A percentile compares a stretch with the other conserved stretches of the same genome.
Conservation (phyloP, 2,888 invertebrate genomes). For the Aporophyla lueneburgensis region DNA sequence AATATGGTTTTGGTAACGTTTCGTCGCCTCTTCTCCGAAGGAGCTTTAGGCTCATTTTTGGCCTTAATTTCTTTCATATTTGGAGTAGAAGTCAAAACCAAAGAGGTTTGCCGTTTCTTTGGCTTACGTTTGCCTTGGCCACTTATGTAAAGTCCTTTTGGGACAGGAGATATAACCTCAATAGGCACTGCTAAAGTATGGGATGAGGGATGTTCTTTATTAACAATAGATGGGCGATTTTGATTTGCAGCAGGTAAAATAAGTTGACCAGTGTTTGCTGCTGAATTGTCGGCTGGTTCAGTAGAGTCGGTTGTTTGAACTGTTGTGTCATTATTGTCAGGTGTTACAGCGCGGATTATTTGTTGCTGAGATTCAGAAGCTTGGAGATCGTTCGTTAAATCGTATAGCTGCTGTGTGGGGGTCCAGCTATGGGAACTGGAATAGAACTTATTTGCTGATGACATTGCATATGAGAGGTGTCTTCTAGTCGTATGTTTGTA, state of each 20-base stretch:
- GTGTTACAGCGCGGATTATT: too few species aligned
- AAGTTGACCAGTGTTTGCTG: background rate
- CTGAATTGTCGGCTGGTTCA: too few species aligned
- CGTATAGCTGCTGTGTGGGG: too few species aligned
- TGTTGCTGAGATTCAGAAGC: too few species aligned
- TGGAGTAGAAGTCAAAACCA: background rate
- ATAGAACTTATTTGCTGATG: background rate
- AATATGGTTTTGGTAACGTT: background rate
- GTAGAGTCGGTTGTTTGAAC: too few species aligned
- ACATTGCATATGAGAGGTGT: background rate
- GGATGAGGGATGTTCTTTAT: background rate
- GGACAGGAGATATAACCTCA: background rate
- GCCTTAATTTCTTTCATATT: background rate
- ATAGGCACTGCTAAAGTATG: background rate
- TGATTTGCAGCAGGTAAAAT: background rate
- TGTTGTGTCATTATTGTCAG: too few species aligned
- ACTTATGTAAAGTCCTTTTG: background rate
- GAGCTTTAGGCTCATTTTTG: background rate
- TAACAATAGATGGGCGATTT: too few species aligned
- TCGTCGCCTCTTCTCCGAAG: background rate
- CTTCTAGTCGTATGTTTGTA: background rate
- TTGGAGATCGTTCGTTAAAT: background rate
- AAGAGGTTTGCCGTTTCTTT: background rate
- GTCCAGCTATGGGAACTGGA: too few species aligned
- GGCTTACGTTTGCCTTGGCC: slow-evolving; percentile 1